phyloP scores from a whole-genome alignment of 2,113 vertebrate genomes.

The Panurus biarmicus region DNA sequence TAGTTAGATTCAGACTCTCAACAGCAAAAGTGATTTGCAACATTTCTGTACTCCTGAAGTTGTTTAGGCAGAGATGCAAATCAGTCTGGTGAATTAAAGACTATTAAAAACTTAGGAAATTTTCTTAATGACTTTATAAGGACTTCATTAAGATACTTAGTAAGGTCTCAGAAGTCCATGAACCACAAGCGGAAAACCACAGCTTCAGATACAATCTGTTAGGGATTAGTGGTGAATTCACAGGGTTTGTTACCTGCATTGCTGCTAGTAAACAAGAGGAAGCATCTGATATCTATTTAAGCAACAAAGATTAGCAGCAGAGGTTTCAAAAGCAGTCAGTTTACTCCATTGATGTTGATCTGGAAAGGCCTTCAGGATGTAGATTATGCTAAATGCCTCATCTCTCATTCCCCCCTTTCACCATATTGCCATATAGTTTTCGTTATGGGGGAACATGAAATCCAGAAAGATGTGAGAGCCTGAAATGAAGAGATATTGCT shows the following conservation, averaged over 20 bases:
- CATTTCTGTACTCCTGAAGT: background rate
- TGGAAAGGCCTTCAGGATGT: background rate
- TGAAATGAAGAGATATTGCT: background rate
- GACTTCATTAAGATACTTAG: background rate
- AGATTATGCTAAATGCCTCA: background rate
- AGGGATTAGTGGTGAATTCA: background rate
- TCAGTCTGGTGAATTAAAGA: background rate
- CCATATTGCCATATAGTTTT: background rate
- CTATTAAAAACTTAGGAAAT: background rate
- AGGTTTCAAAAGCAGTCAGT: background rate
- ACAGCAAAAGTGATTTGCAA: background rate
- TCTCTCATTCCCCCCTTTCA: background rate
- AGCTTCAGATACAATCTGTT: background rate
- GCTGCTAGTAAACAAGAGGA: background rate
- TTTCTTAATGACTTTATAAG: background rate
- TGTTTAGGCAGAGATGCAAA: background rate
- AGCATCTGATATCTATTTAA: background rate
- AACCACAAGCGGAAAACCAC: background rate
- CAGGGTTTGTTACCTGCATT: background rate
- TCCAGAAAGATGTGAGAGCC: background rate
- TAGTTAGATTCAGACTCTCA: background rate
- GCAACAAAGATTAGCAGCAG: background rate
- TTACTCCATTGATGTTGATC: background rate
- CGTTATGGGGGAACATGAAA: background rate
- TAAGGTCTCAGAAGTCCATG: background rate